These are phyloP conservation scores for Pollachius pollachius DNA, from an alignment of 2,113 vertebrate genomes.

Conservation along the genomic window DNA sequence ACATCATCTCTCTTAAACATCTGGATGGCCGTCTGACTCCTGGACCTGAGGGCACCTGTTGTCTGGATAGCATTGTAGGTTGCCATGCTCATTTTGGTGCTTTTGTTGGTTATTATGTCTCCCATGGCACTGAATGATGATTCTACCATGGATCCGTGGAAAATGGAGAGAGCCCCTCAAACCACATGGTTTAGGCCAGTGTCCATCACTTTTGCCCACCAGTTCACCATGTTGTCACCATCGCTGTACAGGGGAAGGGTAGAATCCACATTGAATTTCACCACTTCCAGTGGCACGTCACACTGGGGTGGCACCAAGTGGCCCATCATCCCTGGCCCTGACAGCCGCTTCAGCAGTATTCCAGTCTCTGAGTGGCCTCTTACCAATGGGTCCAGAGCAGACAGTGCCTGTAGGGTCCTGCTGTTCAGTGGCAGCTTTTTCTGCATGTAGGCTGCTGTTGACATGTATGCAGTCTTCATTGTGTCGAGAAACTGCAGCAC, in stretches of 20 bases:
- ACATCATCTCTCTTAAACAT: slow-evolving; percentile 16
- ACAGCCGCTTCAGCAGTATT: slow-evolving; percentile 2
- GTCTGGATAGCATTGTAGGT: slow-evolving; percentile 13
- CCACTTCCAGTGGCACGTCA: slow-evolving; percentile 14
- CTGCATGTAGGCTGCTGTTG: no score
- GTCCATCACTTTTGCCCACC: slow-evolving; percentile 11
- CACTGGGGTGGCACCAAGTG: slow-evolving; percentile 7
- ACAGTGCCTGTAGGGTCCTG: neutral
- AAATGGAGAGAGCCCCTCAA: slow-evolving; percentile 14
- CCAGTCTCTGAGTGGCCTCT: slow-evolving; percentile 6
- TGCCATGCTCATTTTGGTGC: slow-evolving; percentile 6
- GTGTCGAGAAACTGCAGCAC: no score
- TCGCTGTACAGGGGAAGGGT: slow-evolving; percentile 6
- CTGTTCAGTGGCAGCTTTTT: no score
- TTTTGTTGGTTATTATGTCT: slow-evolving; percentile 10
- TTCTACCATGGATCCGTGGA: slow-evolving; percentile 17
- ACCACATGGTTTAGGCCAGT: slow-evolving; percentile 14
- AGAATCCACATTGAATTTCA: slow-evolving; percentile 3
- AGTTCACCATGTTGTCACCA: slow-evolving; percentile 12
- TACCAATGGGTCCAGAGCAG: slow-evolving; percentile 2
- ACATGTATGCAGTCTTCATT: no score
- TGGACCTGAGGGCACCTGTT: slow-evolving; percentile 2
- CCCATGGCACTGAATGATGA: slow-evolving; percentile 19
- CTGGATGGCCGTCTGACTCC: neutral
- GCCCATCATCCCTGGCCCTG: slow-evolving; percentile 1